These are phyloP conservation scores for Rhynchonycteris naso DNA, from an alignment of 2,797 vertebrate species.

Conservation along the genomic window DNA sequence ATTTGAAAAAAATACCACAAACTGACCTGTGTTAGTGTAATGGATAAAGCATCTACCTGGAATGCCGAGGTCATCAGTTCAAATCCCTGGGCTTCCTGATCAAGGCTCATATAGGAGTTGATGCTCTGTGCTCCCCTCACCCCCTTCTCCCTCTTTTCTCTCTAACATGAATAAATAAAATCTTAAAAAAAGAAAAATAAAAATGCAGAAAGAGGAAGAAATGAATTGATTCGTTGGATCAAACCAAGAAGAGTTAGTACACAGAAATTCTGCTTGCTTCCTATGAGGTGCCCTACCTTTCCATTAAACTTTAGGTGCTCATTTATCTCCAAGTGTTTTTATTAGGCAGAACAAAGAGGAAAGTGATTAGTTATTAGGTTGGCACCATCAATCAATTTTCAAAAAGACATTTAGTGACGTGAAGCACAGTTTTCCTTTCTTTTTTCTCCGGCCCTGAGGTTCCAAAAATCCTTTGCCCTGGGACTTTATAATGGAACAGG, in stretches of 20 bases:
- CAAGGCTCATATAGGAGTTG: too few relatives aligned
- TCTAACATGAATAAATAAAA: too few relatives aligned
- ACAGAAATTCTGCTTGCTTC: not conserved
- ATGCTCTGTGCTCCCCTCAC: too few relatives aligned
- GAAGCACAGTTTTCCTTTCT: not conserved
- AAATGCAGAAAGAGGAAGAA: conserved; percentile 10
- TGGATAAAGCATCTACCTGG: too few relatives aligned
- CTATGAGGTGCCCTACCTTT: not conserved
- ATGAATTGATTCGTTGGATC: not conserved
- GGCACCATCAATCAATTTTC: not conserved
- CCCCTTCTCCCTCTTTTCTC: too few relatives aligned
- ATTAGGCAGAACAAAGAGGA: not conserved
- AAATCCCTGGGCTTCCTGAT: too few relatives aligned
- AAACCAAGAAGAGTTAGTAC: not conserved
- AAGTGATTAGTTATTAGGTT: not conserved
- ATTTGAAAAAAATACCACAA: not conserved
- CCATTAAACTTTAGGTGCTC: not conserved
- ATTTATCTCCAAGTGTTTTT: conserved; percentile 16
- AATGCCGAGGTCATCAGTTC: too few relatives aligned
- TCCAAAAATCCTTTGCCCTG: not conserved
- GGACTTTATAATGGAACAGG: not conserved
- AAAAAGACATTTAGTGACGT: not conserved
- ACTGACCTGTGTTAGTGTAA: too few relatives aligned
- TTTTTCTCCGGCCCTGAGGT: not conserved
- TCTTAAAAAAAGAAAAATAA: too few relatives aligned